Evolutionary conservation across 2,797 vertebrate species (phyloP).

Genomic region (Mus caroli): DNA sequence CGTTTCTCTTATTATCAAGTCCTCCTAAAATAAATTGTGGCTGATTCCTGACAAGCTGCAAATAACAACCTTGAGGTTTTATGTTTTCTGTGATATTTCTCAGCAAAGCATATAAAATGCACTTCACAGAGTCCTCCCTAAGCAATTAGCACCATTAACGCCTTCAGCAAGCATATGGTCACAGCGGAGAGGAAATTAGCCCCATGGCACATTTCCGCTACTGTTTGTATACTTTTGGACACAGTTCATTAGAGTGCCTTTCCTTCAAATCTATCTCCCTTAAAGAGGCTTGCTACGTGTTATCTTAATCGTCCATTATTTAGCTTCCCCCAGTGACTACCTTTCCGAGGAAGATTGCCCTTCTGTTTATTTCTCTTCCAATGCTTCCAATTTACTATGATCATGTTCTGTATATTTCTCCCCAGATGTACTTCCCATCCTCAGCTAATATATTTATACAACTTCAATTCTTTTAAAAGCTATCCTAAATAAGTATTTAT

Average conservation of each 20-base stretch:
- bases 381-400: constrained; percentile 22
- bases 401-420: background rate
- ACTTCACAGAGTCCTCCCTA: constrained; percentile 47
- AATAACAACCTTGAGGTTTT: constrained; percentile 53
- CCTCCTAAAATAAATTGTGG: constrained; percentile 58
- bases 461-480: background rate
- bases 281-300: constrained; percentile 76
- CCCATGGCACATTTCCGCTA: constrained; percentile 72
- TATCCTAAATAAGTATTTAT: background rate
- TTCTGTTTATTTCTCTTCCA: constrained; percentile 45
- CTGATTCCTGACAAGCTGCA: constrained; percentile 72
- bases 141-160: constrained; percentile 76
- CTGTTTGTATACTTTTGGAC: constrained; percentile 77
- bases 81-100: constrained; percentile 69
- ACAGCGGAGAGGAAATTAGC: constrained; percentile 81
- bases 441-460: background rate
- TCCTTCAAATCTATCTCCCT: constrained; percentile 75
- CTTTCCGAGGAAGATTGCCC: constrained; percentile 60
- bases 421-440: background rate
- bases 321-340: constrained; percentile 48
- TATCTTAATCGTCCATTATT: constrained; percentile 78
- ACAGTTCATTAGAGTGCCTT: constrained; percentile 79
- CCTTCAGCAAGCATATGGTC: constrained; percentile 78
- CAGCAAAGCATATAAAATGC: constrained; percentile 24
- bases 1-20: constrained; percentile 58